Conservation (phyloP, 2,797 vertebrate genomes). For the Acanthurus lineatus region DNA sequence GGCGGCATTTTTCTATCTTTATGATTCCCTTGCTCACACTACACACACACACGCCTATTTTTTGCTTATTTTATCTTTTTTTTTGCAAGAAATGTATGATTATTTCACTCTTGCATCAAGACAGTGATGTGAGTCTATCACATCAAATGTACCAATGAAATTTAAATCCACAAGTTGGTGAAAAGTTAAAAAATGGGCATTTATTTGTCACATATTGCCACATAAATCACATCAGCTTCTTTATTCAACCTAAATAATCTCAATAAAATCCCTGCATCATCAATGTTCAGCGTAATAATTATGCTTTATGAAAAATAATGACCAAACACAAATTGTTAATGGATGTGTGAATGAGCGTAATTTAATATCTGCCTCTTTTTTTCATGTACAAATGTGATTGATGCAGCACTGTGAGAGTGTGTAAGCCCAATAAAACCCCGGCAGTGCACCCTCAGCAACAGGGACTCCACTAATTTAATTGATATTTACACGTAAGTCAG, state of each 20-base stretch:
- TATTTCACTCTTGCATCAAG: too few relatives aligned
- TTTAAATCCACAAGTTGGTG: neutral
- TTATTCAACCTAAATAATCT: slow-evolving; percentile 5
- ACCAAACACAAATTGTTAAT: slow-evolving; percentile 47
- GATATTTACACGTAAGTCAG: slow-evolving; percentile 84
- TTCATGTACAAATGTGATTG: slow-evolving; percentile 74
- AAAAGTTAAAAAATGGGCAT: neutral
- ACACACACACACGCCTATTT: neutral
- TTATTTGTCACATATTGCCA: neutral
- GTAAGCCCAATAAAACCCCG: slow-evolving; percentile 68
- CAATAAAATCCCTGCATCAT: slow-evolving; percentile 38
- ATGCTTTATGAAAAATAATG: slow-evolving; percentile 40
- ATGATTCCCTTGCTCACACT: neutral
- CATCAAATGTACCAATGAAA: neutral
- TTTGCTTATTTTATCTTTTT: neutral
- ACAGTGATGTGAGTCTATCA: neutral
- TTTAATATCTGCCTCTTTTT: slow-evolving; percentile 57
- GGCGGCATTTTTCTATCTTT: neutral
- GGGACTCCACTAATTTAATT: slow-evolving; percentile 79
- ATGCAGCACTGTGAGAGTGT: slow-evolving; percentile 54
- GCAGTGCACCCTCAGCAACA: slow-evolving; percentile 76
- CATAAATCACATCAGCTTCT: neutral
- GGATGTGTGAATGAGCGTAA: slow-evolving; percentile 61
- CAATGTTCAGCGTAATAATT: slow-evolving; percentile 6
- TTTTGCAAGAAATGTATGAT: too few relatives aligned